Conservation (phyloP, 2,113 vertebrate genomes). For the Eulemur macaco region DNA sequence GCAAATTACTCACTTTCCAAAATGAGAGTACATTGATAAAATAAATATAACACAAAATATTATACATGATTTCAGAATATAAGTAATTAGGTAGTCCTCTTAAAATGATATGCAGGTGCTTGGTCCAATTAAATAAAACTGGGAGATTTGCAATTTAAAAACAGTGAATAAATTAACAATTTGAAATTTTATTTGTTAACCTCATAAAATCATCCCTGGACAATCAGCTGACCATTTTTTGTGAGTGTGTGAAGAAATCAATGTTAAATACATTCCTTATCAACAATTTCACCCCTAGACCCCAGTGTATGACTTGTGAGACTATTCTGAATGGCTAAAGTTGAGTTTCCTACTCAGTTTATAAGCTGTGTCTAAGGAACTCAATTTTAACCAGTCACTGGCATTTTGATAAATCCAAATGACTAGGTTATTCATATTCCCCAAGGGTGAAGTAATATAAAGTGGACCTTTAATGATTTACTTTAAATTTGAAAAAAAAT, state of each 20-base stretch:
- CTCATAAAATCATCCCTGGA: neutral
- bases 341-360: neutral
- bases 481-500: neutral
- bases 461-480: neutral
- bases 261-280: neutral
- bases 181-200: conserved; percentile 11
- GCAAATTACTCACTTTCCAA: neutral
- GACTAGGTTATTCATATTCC: conserved; percentile 45
- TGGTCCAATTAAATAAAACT: neutral
- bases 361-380: neutral
- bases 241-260: neutral
- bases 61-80: neutral
- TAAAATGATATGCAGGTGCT: neutral
- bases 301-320: no score
- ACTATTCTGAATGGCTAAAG: neutral
- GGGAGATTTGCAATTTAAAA: neutral
- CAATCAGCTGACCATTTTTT: neutral
- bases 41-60: neutral
- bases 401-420: conserved; percentile 10
- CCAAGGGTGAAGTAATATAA: conserved; percentile 42
- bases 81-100: neutral
- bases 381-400: neutral
- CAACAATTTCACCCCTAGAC: neutral
- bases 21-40: neutral
- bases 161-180: neutral